These are phyloP conservation scores for Chlamydotis undulata DNA, from an alignment of 2,113 vertebrate species.

Conservation along the genomic window DNA sequence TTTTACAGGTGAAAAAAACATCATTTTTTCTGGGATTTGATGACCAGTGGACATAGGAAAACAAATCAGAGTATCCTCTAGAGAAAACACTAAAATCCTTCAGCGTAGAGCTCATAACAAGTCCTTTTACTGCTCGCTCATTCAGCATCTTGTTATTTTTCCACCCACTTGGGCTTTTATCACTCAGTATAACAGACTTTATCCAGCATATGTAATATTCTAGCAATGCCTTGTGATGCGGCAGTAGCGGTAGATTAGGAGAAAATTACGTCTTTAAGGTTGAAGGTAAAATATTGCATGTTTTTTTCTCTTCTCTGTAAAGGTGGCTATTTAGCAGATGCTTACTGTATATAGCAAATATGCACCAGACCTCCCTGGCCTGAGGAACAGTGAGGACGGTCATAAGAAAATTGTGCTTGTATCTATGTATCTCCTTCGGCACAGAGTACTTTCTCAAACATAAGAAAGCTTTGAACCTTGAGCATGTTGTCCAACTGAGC, in stretches of 20 bases:
- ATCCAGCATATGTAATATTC: too few species aligned
- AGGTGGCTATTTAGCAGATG: not conserved
- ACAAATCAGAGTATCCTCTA: not conserved
- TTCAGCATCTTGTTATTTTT: not conserved
- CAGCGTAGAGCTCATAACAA: not conserved
- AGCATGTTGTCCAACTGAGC: not conserved
- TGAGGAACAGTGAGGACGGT: not conserved
- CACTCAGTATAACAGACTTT: not conserved
- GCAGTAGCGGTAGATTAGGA: not conserved
- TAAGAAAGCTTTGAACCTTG: not conserved
- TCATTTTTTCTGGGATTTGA: not conserved
- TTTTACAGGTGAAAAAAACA: not conserved
- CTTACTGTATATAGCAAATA: not conserved
- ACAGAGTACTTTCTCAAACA: not conserved
- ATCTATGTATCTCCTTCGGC: not conserved
- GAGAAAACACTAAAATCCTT: not conserved
- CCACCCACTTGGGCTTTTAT: not conserved
- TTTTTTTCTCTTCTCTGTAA: not conserved
- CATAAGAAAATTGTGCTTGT: not conserved
- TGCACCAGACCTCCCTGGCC: not conserved
- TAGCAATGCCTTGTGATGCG: not conserved
- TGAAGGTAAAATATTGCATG: not conserved
- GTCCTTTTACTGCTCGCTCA: not conserved
- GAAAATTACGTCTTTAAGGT: not conserved
- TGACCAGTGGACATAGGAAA: not conserved